Percentiles rank a stretch among this genome's conserved stretches.
Evolutionary conservation across 2,888 invertebrate genomes (phyloP).

Genomic region (Drosophila hamatofila): DNA sequence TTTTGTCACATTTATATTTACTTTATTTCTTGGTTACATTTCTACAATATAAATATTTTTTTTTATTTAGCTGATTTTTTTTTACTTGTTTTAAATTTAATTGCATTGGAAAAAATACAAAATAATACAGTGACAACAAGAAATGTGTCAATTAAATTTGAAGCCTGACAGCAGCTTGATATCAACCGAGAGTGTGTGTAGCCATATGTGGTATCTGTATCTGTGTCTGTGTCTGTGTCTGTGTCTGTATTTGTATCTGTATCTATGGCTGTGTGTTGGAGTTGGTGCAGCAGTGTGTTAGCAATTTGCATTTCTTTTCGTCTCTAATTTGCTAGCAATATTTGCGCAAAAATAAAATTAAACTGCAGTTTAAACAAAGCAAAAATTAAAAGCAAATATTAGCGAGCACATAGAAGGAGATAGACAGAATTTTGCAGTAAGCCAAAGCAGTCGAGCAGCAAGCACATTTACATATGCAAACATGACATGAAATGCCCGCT

Average conservation of each 20-base stretch:
- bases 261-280: conserved; percentile 7
- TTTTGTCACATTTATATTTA: conserved; percentile 3
- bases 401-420: conserved; percentile 55
- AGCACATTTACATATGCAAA: conserved; percentile 79
- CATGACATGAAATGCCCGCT: conserved; percentile 66
- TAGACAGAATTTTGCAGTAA: conserved; percentile 10
- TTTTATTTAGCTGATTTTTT: conserved; percentile 8
- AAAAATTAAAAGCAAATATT: conserved; percentile 83
- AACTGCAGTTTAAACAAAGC: conserved; percentile 83
- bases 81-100: conserved; percentile 27
- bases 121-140: conserved; percentile 43
- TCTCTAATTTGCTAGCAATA: conserved; percentile 76
- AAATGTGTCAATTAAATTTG: conserved; percentile 81
- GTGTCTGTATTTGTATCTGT: conserved; percentile 13
- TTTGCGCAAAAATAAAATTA: conserved; percentile 83
- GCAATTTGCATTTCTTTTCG: conserved; percentile 64
- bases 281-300: conserved; percentile 28
- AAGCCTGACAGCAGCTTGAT: conserved; percentile 68
- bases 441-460: conserved; percentile 14
- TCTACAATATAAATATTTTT: neutral
- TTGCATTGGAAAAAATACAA: conserved; percentile 22
- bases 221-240: neutral
- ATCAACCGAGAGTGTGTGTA: conserved; percentile 14
- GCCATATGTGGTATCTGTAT: conserved; percentile 1
- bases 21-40: neutral